Percentiles rank a stretch among this genome's conserved stretches.
Conservation (phyloP, 2,888 invertebrate genomes). For the Pristionchus mayeri region DNA sequence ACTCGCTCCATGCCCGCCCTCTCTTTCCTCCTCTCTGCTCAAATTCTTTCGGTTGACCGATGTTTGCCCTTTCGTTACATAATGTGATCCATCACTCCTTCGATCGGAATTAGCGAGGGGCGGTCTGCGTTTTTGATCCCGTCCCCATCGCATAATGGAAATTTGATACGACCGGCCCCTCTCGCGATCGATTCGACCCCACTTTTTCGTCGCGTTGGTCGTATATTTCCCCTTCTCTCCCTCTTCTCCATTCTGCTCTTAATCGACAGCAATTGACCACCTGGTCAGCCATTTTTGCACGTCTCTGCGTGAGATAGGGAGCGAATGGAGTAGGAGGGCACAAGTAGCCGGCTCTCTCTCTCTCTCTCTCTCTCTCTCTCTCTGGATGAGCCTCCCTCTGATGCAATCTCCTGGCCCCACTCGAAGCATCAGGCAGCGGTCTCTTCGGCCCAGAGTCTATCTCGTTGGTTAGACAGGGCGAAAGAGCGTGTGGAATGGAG, state of each 20-base stretch:
- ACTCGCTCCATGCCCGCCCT: too few species aligned
- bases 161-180: not conserved
- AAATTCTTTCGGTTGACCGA: too few species aligned
- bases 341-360: not conserved
- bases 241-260: not conserved
- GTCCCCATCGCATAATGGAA: not conserved
- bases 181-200: not conserved
- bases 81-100: slow-evolving; percentile 22
- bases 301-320: not conserved
- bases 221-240: not conserved
- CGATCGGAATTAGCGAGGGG: not conserved
- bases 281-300: slow-evolving; percentile 26
- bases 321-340: not conserved
- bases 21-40: not conserved
- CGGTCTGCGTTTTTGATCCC: slow-evolving; percentile 36
- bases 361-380: too few species aligned
- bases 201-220: slow-evolving; percentile 17
- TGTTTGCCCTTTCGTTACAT: slow-evolving; percentile 14
- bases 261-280: slow-evolving; percentile 36
- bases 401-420: slow-evolving; percentile 25
- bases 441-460: too few species aligned
- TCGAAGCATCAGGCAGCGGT: too few species aligned
- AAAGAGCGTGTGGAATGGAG: not conserved
- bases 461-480: too few species aligned
- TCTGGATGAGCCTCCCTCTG: not conserved